Conservation (phyloP, 1,140 invertebrate genomes). For the Pseudomyrmex gracilis region DNA sequence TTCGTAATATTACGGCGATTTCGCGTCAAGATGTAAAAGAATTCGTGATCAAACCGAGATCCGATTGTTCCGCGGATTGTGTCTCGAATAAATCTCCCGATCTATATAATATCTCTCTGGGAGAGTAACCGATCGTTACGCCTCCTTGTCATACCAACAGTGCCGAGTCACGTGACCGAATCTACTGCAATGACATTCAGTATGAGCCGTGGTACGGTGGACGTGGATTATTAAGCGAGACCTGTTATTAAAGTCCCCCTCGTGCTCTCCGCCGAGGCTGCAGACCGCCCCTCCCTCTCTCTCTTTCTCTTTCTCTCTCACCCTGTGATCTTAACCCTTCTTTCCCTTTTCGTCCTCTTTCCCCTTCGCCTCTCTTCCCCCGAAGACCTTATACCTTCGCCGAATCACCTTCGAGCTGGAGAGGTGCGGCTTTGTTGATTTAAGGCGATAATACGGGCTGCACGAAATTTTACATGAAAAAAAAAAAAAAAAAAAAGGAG, state of each 20-base stretch:
- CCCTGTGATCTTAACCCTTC: not conserved
- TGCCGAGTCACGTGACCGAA: conserved; percentile 79
- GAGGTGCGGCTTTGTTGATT: conserved; percentile 83
- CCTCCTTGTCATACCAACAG: conserved; percentile 61
- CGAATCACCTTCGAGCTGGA: conserved; percentile 52
- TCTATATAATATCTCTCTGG: not conserved
- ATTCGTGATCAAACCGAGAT: too few species aligned
- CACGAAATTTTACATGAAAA: conserved; percentile 79
- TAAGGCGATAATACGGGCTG: conserved; percentile 84
- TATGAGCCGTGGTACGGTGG: conserved; percentile 72
- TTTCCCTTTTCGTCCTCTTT: too few species aligned
- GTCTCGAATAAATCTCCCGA: conserved; percentile 16
- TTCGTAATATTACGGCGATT: too few species aligned
- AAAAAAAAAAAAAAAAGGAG: conserved; percentile 67
- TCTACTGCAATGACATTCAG: conserved; percentile 83
- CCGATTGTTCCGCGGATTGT: not conserved
- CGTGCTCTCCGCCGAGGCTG: conserved; percentile 31
- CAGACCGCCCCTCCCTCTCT: conserved; percentile 38
- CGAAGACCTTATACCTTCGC: conserved; percentile 31
- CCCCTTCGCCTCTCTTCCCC: not conserved
- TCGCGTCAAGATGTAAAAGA: too few species aligned
- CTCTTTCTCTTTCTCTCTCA: not conserved
- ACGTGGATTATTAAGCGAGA: conserved; percentile 82
- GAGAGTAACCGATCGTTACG: conserved; percentile 14
- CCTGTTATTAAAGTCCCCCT: conserved; percentile 82